Base-by-base conservation (phyloP, 2,113 vertebrate species). In the Oncorhynchus masou region DNA sequence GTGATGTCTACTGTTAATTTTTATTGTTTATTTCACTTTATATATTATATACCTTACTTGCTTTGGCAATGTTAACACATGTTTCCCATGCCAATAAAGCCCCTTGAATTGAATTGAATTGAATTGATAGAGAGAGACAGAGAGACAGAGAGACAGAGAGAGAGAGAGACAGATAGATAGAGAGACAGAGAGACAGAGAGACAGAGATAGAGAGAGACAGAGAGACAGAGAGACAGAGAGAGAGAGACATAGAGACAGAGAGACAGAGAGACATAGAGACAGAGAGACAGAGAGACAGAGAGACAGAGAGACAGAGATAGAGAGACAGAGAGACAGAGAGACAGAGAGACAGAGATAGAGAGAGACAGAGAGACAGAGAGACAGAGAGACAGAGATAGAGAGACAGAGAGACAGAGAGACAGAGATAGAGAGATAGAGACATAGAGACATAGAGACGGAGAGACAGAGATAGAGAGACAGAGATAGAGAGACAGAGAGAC, bases 381-480 rank as follows among this genome's bases (percentile, higher is more conserved):
- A 73, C 29, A 57, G 72, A 74, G 13, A 62, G 57, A n/a, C n/a
- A 73, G 31, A 24, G 59, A 67, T 16, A 67, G 39, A 51, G 64
- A 68, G 73, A 74, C 22, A 65, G 15, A 7, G 45, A 74, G 15
- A 24, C 2, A 15, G 8, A 15, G 15, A 27, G 22, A 20, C 1
- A 25, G 22, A 68, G 48, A 24, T 16, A 59, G 4, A 67, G 20
- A n/a, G 75, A 74, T 22, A 76, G 19, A 22, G 8, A 25, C 24
- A 65, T 11, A 12, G 67, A 69, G 34, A 39, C 31, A 34, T 19
- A 69, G 31, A 69, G 19, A 51, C 48, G 57, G 48, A 27, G 24
- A 71, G 48, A 24, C 25, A 51, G 71, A n/a, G 51, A 72, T 34
- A 78, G 66, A 74, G 60, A 70, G 74, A 68, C n/a, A 71, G 45